These are phyloP conservation scores for Sphaeridia pumilis DNA, from an alignment of 2,888 invertebrate species.

Conservation along the genomic window DNA sequence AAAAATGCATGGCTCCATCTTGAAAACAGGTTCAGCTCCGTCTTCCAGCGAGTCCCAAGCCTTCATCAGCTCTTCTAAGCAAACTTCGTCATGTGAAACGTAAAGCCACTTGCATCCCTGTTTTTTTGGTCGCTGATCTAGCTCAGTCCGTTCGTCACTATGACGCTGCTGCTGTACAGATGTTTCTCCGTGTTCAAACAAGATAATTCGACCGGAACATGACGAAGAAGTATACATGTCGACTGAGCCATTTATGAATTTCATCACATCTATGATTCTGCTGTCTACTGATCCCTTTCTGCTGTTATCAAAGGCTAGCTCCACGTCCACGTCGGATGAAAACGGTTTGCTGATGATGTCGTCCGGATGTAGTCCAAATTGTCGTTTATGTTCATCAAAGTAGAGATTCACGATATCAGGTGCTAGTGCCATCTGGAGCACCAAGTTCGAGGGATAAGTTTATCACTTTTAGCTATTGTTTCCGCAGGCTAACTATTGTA, in stretches of 20 bases:
- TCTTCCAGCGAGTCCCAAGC: slow-evolving; percentile 9
- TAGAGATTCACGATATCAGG: no score
- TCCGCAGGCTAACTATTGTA: no score
- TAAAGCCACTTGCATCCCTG: slow-evolving; percentile 33
- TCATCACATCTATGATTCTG: slow-evolving; percentile 26
- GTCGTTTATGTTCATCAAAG: no score
- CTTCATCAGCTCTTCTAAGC: slow-evolving; percentile 17
- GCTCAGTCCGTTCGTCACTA: background rate
- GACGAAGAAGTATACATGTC: slow-evolving; percentile 32
- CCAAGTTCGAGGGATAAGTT: no score
- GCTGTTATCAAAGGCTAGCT: slow-evolving; percentile 26
- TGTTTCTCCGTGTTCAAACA: slow-evolving; percentile 26
- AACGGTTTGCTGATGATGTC: no score
- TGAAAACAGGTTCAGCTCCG: slow-evolving; percentile 20
- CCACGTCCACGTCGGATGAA: no score
- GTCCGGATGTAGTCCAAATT: no score
- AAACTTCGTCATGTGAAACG: slow-evolving; percentile 30
- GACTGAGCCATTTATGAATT: slow-evolving; percentile 22
- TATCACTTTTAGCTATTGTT: no score
- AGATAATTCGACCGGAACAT: slow-evolving; percentile 30
- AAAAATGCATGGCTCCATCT: slow-evolving; percentile 33
- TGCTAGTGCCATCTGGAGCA: no score
- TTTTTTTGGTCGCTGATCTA: slow-evolving; percentile 11
- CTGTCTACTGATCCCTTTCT: slow-evolving; percentile 32
- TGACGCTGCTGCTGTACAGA: background rate